phyloP scores from a whole-genome alignment of 2,113 vertebrate species.

The Tamias sibiricus region DNA sequence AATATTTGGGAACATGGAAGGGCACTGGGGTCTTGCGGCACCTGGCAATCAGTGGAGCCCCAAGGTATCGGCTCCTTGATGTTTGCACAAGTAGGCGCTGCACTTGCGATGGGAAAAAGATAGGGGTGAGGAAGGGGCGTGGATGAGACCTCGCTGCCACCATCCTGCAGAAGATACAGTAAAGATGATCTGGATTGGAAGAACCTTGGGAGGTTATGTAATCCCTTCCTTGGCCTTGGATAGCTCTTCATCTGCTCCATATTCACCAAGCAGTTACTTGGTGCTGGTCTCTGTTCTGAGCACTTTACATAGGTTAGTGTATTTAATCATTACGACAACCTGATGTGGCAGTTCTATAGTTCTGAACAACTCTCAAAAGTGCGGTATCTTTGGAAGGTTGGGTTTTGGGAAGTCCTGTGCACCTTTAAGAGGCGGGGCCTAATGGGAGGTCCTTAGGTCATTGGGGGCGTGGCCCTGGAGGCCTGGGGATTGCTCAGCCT shows the following conservation, averaged over 20 bases:
- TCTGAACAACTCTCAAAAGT: not conserved
- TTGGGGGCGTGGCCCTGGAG: not conserved
- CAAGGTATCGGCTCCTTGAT: not conserved
- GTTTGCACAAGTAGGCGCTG: not conserved
- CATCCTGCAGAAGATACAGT: not conserved
- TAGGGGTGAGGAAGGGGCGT: too few relatives aligned
- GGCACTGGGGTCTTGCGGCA: not conserved
- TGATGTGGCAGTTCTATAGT: not conserved
- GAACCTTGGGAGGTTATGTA: not conserved
- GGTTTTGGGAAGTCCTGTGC: not conserved
- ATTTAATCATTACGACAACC: not conserved
- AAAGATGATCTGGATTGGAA: not conserved
- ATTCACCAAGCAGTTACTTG: not conserved
- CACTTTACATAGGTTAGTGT: not conserved
- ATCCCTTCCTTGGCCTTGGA: not conserved
- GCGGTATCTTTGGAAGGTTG: not conserved
- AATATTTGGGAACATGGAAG: not conserved
- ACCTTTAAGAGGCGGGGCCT: not conserved
- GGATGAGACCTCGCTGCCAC: not conserved
- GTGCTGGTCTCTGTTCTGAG: not conserved
- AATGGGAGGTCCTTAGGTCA: not conserved
- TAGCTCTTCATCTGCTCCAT: not conserved
- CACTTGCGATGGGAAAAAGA: not conserved
- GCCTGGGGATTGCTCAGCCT: not conserved
- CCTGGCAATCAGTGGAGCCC: accelerated